Base-by-base conservation (phyloP, 2,113 vertebrate species). In the Connochaetes taurinus region DNA sequence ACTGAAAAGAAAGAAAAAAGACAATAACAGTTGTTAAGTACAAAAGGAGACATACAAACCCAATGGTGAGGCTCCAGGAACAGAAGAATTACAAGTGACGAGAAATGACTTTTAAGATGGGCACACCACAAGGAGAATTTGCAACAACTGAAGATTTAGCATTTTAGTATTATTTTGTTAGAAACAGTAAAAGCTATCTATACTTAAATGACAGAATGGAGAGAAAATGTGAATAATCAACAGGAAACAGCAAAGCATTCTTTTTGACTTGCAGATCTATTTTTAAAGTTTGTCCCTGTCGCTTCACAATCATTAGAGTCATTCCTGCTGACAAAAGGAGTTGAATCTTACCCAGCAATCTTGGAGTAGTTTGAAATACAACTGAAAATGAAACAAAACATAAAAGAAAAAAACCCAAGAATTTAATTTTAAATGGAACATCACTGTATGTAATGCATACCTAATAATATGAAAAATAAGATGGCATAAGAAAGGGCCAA, bases 131-230 rank as follows among this genome's bases (percentile, higher is more conserved):
- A 88, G 29, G 29, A 14, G 90, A 97, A 97, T 90, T 90, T 81
- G 9, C 36, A 96, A 91, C 64, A 96, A 83, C 2, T 60, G 14
- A 92, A 78, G 81, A 6, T 93, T 52, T 25, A 95, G 80, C 33
- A 98, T 92, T 90, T 96, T 80, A 96, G 95, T 95, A 80, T 71
- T 82, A 84, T 89, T 98, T 82, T 96, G 58, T 92, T 96, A 89
- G 78, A 97, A 14, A 97, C 96, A 97, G 94, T 76, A 88, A 74
- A 97, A 91, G 23, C 15, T 96, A 16, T 82, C 74, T 96, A 96
- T 97, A 97, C 97, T 98, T 97, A 98, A 97, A 96, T 95, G 1
- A 94, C 9, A 81, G 23, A 94, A 95, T 10, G 45, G 47, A 97
- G 23, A 82, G 76, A 91, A 58, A 95, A 62, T 53, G 1, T 92